phyloP scores from a whole-genome alignment of 30 jellyfish, hydroid and myxozoan species.

The Cassiopea andromeda region DNA sequence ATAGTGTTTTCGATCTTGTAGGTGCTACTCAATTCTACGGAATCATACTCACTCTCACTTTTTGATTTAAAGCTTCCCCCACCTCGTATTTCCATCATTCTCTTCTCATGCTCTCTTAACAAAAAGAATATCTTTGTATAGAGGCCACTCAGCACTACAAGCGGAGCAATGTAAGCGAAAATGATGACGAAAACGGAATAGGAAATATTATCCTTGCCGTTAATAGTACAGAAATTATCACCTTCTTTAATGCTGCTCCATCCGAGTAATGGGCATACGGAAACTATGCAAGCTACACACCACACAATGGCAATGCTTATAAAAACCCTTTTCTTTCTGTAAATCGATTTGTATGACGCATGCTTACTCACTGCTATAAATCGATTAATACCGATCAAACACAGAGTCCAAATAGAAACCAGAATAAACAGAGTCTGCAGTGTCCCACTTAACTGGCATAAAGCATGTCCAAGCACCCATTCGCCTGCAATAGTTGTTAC shows the following conservation, averaged over 20 bases:
- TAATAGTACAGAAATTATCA: constrained; percentile 90
- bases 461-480: constrained; percentile 87
- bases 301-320: constrained; percentile 72
- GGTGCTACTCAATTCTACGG: constrained; percentile 44
- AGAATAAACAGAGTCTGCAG: constrained; percentile 76
- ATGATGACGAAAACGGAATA: constrained; percentile 67
- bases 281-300: constrained; percentile 54
- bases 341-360: constrained; percentile 55
- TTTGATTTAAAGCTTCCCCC: constrained; percentile 2
- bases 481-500: constrained; percentile 82
- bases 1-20: constrained; percentile 15
- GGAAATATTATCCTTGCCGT: constrained; percentile 78
- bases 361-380: constrained; percentile 90
- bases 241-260: constrained; percentile 94
- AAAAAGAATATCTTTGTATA: constrained; percentile 75
- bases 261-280: constrained; percentile 88
- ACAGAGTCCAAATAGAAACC: constrained; percentile 92
- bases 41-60: constrained; percentile 47
- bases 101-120: constrained; percentile 76
- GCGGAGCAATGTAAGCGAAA: constrained; percentile 81
- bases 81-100: constrained; percentile 64
- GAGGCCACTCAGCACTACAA: constrained; percentile 61
- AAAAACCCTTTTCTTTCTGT: constrained; percentile 68
- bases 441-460: constrained; percentile 87
- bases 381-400: constrained; percentile 88